phyloP scores from a whole-genome alignment of 2,888 invertebrate species.

The Calliphora vomitoria region DNA sequence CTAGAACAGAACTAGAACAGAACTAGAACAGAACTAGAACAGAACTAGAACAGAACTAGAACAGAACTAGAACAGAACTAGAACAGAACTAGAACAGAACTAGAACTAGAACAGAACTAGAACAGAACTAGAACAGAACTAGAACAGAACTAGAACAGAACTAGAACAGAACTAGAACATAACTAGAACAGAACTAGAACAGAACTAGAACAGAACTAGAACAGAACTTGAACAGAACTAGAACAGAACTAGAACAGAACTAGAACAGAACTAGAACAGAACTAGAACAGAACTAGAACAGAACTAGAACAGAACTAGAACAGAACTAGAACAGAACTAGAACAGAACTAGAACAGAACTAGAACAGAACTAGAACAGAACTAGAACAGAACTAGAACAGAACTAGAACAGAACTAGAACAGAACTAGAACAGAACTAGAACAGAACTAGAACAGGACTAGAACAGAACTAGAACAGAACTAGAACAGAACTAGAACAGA shows the following conservation, averaged over 20 bases:
- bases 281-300: too few relatives aligned
- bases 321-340: too few relatives aligned
- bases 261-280: too few relatives aligned
- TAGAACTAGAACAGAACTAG: constrained; percentile 3
- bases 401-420: constrained; percentile 3
- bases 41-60: constrained; percentile 1
- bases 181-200: constrained; percentile 3
- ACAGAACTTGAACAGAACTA: too few relatives aligned
- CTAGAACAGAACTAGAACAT: neutral
- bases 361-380: neutral
- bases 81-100: neutral
- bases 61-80: neutral
- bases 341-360: neutral
- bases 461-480: constrained; percentile 1
- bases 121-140: constrained; percentile 1
- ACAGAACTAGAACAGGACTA: neutral
- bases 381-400: constrained; percentile 1
- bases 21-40: neutral
- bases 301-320: too few relatives aligned
- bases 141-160: constrained; percentile 1
- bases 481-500: constrained; percentile 1
- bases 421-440: constrained; percentile 1
- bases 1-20: too few relatives aligned
- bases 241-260: too few relatives aligned
- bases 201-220: too few relatives aligned